Conservation (phyloP, 1,140 invertebrate genomes). For the Hestina assimilis region DNA sequence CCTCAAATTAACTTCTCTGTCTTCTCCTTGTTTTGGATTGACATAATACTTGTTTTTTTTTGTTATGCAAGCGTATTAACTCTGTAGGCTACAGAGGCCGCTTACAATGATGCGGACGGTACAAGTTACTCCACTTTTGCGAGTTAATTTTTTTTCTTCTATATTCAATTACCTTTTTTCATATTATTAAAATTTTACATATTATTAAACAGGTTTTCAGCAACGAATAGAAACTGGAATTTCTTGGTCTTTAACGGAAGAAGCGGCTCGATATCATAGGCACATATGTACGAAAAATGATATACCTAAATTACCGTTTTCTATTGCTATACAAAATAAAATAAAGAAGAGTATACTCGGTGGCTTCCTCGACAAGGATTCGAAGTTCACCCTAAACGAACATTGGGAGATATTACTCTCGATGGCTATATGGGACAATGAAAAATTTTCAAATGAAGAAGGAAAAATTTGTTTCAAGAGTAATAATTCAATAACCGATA, state of each 20-base stretch:
- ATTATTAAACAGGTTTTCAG: constrained; percentile 46
- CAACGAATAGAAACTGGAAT: constrained; percentile 59
- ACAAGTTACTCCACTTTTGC: too few relatives aligned
- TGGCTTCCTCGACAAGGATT: constrained; percentile 54
- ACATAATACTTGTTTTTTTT: too few relatives aligned
- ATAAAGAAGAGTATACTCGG: constrained; percentile 53
- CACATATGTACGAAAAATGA: constrained; percentile 28
- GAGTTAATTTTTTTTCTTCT: background rate
- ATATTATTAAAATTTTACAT: background rate
- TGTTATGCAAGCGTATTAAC: too few relatives aligned
- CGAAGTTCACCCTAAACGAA: constrained; percentile 48
- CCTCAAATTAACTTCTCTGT: too few relatives aligned
- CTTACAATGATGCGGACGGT: too few relatives aligned
- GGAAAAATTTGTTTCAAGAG: constrained; percentile 52
- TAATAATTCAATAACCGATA: constrained; percentile 57
- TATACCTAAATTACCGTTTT: constrained; percentile 42
- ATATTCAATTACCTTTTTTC: too few relatives aligned
- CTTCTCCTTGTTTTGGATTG: too few relatives aligned
- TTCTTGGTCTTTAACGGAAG: constrained; percentile 51
- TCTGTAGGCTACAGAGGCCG: too few relatives aligned
- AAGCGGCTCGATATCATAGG: constrained; percentile 45
- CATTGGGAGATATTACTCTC: constrained; percentile 61
- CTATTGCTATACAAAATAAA: constrained; percentile 51
- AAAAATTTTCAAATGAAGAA: constrained; percentile 61
- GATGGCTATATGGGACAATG: constrained; percentile 60